Percentiles rank a stretch among this genome's conserved stretches.
phyloP scores from a whole-genome alignment of 2,797 vertebrate genomes.

The Pogoniulus pusillus region DNA sequence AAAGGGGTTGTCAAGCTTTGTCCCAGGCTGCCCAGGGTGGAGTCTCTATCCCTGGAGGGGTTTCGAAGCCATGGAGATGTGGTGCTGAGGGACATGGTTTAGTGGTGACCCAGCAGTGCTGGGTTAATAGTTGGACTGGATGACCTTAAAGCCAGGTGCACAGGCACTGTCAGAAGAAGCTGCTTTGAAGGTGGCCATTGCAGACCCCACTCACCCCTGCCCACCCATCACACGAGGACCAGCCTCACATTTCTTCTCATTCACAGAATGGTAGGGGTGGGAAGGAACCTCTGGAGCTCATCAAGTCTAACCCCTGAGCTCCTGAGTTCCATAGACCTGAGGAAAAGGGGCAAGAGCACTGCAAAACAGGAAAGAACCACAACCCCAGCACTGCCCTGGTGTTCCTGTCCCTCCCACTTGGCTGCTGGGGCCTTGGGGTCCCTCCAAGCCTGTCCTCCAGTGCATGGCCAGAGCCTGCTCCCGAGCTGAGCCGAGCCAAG shows the following conservation, averaged over 20 bases:
- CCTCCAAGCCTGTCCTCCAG: not conserved
- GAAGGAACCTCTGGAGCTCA: too few species aligned
- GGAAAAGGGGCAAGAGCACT: not conserved
- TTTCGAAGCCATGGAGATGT: too few species aligned
- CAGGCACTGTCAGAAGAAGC: not conserved
- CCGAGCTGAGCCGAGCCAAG: rapidly evolving
- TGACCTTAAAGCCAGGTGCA: too few species aligned
- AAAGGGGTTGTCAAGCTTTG: too few species aligned
- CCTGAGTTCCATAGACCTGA: not conserved
- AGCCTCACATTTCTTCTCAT: rapidly evolving
- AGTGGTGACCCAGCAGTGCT: too few species aligned
- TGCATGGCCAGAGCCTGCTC: rapidly evolving
- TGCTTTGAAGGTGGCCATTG: not conserved
- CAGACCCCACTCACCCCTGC: not conserved
- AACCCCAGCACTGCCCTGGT: rapidly evolving
- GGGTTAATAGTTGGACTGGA: too few species aligned
- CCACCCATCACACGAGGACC: not conserved
- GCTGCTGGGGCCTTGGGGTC: not conserved
- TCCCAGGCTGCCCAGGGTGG: too few species aligned
- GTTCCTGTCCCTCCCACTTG: not conserved
- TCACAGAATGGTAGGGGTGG: too few species aligned
- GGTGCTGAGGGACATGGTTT: too few species aligned
- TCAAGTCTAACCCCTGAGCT: too few species aligned
- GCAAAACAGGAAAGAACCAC: not conserved
- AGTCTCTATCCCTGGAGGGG: too few species aligned